Percentiles rank a stretch among this genome's conserved stretches.
These are phyloP conservation scores for Austrofundulus limnaeus DNA, from an alignment of 2,113 vertebrate species.

Conservation along the genomic window DNA sequence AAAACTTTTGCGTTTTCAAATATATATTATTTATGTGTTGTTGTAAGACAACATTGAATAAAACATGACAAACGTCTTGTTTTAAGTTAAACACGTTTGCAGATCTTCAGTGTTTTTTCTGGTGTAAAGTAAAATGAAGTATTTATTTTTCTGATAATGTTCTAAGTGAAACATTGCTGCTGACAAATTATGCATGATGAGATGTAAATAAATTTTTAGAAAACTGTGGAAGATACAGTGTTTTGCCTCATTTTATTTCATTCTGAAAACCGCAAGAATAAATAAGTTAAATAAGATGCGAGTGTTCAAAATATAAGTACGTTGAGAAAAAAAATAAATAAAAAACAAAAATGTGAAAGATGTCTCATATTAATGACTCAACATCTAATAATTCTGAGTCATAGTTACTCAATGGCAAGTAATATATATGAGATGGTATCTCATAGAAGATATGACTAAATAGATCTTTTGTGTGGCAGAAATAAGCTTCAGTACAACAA, in stretches of 20 bases:
- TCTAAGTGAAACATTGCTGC: conserved; percentile 25
- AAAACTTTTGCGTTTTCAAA: conserved; percentile 29
- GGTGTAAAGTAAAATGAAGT: conserved; percentile 28
- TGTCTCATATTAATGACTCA: no score
- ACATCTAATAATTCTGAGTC: no score
- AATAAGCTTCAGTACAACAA: no score
- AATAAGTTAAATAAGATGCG: no score
- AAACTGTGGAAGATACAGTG: neutral
- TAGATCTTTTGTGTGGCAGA: no score
- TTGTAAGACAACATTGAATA: conserved; percentile 15
- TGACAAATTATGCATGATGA: conserved; percentile 29
- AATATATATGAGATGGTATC: no score
- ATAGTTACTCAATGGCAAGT: no score
- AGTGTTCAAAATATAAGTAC: no score
- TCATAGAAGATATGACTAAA: no score
- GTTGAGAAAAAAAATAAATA: no score
- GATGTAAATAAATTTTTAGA: conserved; percentile 36
- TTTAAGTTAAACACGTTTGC: conserved; percentile 28
- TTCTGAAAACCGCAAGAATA: no score
- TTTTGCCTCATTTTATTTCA: conserved; percentile 1
- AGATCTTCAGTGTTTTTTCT: conserved; percentile 20
- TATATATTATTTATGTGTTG: conserved; percentile 27
- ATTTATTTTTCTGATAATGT: conserved; percentile 56
- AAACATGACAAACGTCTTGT: conserved; percentile 19
- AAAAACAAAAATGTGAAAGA: no score